Evolutionary conservation across 1,140 invertebrate species (phyloP).

Genomic region (Aleiodes sp.): DNA sequence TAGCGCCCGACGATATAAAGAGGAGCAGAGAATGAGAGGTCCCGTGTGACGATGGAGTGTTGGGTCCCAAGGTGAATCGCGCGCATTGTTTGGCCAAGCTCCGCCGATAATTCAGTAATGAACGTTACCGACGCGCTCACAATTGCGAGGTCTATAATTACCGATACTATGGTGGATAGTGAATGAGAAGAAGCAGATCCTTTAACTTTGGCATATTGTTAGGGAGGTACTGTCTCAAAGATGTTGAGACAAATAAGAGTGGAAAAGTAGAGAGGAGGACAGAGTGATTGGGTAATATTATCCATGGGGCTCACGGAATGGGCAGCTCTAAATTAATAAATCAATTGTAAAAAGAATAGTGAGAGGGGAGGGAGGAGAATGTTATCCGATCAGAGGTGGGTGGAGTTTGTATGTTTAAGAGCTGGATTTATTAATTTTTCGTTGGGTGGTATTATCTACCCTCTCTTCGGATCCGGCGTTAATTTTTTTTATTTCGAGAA

Average conservation of each 20-base stretch:
- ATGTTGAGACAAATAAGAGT: background rate
- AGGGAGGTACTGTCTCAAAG: constrained; percentile 40
- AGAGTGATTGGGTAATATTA: constrained; percentile 11
- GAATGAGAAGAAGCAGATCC: constrained; percentile 45
- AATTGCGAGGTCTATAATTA: constrained; percentile 64
- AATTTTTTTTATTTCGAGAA: constrained; percentile 38
- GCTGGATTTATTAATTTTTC: constrained; percentile 65
- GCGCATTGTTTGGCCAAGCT: constrained; percentile 62
- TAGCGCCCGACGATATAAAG: too few species aligned
- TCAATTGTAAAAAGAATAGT: too few species aligned
- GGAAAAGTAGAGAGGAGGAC: background rate
- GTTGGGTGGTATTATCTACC: constrained; percentile 60
- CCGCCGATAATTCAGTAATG: constrained; percentile 66
- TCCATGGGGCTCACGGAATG: constrained; percentile 58
- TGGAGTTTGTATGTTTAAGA: constrained; percentile 67
- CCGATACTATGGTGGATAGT: constrained; percentile 65
- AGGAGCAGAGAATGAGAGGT: too few species aligned
- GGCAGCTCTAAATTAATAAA: constrained; percentile 67
- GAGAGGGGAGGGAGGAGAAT: constrained; percentile 27
- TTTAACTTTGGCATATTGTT: constrained; percentile 52
- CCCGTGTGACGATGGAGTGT: background rate
- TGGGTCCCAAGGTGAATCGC: background rate
- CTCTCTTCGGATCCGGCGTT: constrained; percentile 44
- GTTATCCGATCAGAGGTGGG: constrained; percentile 65
- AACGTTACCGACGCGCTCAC: constrained; percentile 63